Evolutionary conservation across 2,888 invertebrate species (phyloP).

Genomic region (Cylindroiulus punctatus): DNA sequence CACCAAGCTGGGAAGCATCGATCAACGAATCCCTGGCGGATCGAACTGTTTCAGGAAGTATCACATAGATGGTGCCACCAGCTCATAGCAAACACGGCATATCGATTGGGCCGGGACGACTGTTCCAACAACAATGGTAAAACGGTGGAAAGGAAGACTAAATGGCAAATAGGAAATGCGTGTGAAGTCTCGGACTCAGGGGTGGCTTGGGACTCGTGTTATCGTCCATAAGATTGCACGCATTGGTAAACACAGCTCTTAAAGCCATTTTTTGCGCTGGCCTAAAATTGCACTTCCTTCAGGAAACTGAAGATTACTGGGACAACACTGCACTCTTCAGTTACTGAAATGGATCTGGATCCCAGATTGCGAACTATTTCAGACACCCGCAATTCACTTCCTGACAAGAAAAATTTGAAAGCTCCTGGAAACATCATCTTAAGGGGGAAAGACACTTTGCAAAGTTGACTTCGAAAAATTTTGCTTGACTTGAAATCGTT

Average conservation of each 20-base stretch:
- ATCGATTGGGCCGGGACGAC: neutral
- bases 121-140: neutral
- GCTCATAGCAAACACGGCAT: neutral
- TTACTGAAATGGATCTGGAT: constrained; percentile 38
- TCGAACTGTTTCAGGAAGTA: neutral
- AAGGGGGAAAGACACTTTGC: neutral
- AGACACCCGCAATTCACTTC: neutral
- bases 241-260: constrained; percentile 43
- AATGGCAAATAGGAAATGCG: constrained; percentile 34
- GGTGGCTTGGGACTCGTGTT: constrained; percentile 26
- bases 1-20: neutral
- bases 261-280: neutral
- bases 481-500: too few species aligned
- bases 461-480: too few species aligned
- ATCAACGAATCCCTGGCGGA: neutral
- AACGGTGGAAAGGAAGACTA: constrained; percentile 19
- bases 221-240: constrained; percentile 39
- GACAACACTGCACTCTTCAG: constrained; percentile 20
- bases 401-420: neutral
- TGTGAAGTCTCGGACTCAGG: constrained; percentile 22
- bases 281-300: constrained; percentile 25
- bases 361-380: neutral
- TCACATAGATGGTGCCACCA: neutral
- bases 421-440: neutral
- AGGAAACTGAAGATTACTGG: constrained; percentile 29